Conservation (phyloP, 1,140 invertebrate species). For the Apis cerana region DNA sequence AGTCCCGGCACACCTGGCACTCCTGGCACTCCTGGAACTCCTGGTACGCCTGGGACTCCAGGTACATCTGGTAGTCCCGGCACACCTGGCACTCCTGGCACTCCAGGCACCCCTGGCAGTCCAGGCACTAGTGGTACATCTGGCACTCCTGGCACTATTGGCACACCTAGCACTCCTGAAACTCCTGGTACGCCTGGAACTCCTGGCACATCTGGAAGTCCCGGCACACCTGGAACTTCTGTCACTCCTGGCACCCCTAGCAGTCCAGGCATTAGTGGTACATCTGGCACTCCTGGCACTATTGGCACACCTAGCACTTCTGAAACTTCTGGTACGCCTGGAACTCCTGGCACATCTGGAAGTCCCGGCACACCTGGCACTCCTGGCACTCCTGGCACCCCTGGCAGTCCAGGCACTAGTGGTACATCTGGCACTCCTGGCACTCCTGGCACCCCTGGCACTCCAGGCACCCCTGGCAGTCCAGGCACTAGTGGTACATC, state of each 20-base stretch:
- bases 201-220: not conserved
- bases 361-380: constrained; percentile 45
- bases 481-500: too few relatives aligned
- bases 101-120: not conserved
- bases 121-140: not conserved
- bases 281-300: too few relatives aligned
- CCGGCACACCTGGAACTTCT: not conserved
- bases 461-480: not conserved
- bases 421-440: not conserved
- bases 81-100: not conserved
- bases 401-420: too few relatives aligned
- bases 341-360: constrained; percentile 2
- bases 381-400: constrained; percentile 76
- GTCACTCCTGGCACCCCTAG: not conserved
- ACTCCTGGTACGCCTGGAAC: constrained; percentile 46
- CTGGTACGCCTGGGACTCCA: not conserved
- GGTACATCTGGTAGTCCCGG: not conserved
- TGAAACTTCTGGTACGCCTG: not conserved
- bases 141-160: constrained; percentile 27
- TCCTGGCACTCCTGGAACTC: constrained; percentile 49
- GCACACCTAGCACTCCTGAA: not conserved
- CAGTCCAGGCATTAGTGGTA: too few relatives aligned
- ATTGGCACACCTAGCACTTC: constrained; percentile 51
- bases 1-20: not conserved
- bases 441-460: constrained; percentile 21